Evolutionary conservation across 2,888 invertebrate genomes (phyloP), one percentile per base, ranked within the genome.

Genomic region (Meandrusa payeni): DNA sequence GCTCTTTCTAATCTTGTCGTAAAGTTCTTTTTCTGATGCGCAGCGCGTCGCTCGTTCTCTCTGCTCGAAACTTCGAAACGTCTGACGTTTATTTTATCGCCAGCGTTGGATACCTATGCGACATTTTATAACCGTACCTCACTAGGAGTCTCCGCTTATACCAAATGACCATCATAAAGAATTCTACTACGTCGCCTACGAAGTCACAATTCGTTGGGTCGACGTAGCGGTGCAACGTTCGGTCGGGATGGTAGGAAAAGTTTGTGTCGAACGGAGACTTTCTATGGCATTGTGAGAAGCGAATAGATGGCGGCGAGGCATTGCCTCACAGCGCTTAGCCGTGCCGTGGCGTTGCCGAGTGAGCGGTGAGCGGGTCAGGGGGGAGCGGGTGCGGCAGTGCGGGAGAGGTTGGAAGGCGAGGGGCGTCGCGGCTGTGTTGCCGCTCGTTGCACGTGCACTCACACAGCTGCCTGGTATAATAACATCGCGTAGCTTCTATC

Each of bases 1-100:
- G 85, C 86, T 87, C 87, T 86, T 87, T 86, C 87, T 87, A 87
- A 87, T 87, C 87, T 86, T 71, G 87, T 86, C 86, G 85, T 87
- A 86, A 86, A 87, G 86, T 86, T 87, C 87, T 87, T 87, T 86
- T 87, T 87, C 86, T 87, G 86, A 85, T 82, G 83, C 85, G 79
- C 82, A 72, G 66, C 82, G 81, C 76, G 81, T 78, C 78, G 80
- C 76, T 76, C 75, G 76, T 80, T 77, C 80, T 80, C 81, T 76
- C 71, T 71, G 81, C 69, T 81, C 61, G 77, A 80, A 85, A 86
- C 85, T 83, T 79, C 83, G 72, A 78, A 81, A 77, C 75, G 79
- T 78, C 78, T 72, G 82, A 78, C 81, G 76, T 83, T 81, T 77
- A 83, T 85, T 86, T 86, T 82, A 86, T 86, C 76, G 74, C 77